Base-by-base conservation (phyloP, 2,797 vertebrate species). In the Nothura maculosa region DNA sequence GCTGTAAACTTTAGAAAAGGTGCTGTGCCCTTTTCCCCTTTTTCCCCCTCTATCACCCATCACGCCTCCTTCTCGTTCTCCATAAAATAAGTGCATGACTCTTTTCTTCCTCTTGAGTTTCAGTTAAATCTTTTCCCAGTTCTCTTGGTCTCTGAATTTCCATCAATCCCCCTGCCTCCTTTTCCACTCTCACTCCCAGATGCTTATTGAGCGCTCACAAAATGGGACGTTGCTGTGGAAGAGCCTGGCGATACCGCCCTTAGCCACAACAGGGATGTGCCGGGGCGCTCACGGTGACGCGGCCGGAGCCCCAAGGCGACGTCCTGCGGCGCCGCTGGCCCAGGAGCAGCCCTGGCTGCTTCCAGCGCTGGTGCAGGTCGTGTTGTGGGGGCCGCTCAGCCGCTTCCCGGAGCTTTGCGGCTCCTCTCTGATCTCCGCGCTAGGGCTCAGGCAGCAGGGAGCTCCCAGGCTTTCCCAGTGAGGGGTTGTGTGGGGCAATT, bases 291-390 rank as follows among this genome's bases (percentile, higher is more conserved):
- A 27, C 55, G 20, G 32, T 1, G 34, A 7, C 28, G 1, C 14
- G 2, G 54, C 47, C 28, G 36, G 36, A 2, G 2, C 54, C 52
- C 6, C 0, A 11, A 38, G 25, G 27, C 69, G 50, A 54, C 1
- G 0, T 2, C 0, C 22, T 7, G 13, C 20, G 3, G 0, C 18
- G 25, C 24, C 0, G 1, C 62, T 30, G 50, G 58, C 8, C 0
- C 2, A 2, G 47, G 17, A 67, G 40, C 78, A n/a, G 58, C 74
- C 52, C 63, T 62, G 52, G n/a, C 38, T 3, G 32, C 7, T 20
- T 19, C 30, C 27, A 13, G 28, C 16, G 38, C 73, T 30, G 73
- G 28, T 13, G 17, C 10, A 22, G 63, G 24, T 67, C 1, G 1
- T 21, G 20, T 27, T 12, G 5, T 13, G 6, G 28, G 22, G 50